Evolutionary conservation across 2,888 invertebrate species (phyloP).

Genomic region (Agriopis marginaria): DNA sequence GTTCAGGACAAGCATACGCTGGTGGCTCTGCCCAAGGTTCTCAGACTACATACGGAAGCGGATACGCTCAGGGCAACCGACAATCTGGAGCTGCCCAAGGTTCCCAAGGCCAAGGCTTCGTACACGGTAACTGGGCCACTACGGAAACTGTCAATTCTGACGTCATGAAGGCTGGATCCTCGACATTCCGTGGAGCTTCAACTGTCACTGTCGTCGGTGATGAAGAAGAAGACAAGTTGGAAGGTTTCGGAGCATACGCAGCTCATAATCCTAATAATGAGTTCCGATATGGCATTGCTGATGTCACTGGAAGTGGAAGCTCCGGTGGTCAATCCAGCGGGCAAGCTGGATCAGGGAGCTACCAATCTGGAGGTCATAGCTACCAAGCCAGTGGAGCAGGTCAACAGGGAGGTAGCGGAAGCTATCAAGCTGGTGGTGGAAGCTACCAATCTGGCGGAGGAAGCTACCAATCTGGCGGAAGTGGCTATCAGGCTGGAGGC

Average conservation of each 20-base stretch:
- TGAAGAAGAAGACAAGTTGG: constrained; percentile 72
- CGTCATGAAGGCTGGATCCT: constrained; percentile 75
- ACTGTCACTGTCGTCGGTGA: constrained; percentile 74
- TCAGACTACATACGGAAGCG: constrained; percentile 16
- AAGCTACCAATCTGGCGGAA: constrained; percentile 37
- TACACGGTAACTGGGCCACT: constrained; percentile 77
- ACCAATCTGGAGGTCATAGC: constrained; percentile 48
- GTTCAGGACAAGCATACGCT: constrained; percentile 37
- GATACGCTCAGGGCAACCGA: constrained; percentile 38
- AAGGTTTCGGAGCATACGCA: constrained; percentile 73
- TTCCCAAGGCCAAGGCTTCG: constrained; percentile 63
- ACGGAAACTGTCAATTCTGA: constrained; percentile 81
- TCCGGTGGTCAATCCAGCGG: constrained; percentile 38
- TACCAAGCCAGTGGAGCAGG: constrained; percentile 50
- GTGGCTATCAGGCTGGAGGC: constrained; percentile 43
- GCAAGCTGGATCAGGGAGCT: constrained; percentile 33
- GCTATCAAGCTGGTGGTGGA: constrained; percentile 46
- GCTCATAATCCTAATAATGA: constrained; percentile 76
- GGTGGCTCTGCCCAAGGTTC: constrained; percentile 39
- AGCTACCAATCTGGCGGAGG: constrained; percentile 41
- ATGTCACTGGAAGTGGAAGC: constrained; percentile 62
- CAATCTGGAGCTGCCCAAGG: constrained; percentile 40
- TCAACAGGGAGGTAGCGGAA: constrained; percentile 45
- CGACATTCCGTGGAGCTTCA: constrained; percentile 65
- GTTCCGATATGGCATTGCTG: constrained; percentile 75